Percentiles rank a stretch among this genome's conserved stretches.
Conservation (phyloP, 2,888 invertebrate species). For the Diarsia brunnea region DNA sequence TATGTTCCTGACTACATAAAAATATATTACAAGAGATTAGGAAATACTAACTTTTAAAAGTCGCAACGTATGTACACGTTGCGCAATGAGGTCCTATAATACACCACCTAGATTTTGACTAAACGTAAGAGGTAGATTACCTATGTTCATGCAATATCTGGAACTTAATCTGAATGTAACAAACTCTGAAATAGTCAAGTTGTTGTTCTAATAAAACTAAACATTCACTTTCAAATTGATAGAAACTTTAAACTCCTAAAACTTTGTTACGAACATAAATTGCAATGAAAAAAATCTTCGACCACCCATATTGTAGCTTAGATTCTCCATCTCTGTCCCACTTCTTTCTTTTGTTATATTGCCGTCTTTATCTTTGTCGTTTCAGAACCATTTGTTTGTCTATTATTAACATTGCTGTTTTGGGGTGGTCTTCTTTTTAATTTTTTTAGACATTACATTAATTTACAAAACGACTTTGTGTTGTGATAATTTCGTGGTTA, state of each 20-base stretch:
- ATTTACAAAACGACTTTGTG: slow-evolving; percentile 50
- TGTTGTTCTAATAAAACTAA: slow-evolving; percentile 37
- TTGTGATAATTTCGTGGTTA: slow-evolving; percentile 27
- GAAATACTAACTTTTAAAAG: too few species aligned
- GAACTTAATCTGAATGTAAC: neutral
- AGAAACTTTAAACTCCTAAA: slow-evolving; percentile 68
- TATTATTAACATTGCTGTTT: slow-evolving; percentile 85
- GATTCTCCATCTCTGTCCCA: slow-evolving; percentile 71
- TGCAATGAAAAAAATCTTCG: slow-evolving; percentile 81
- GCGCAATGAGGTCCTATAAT: too few species aligned
- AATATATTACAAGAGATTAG: too few species aligned
- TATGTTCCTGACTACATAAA: too few species aligned
- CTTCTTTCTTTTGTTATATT: slow-evolving; percentile 36
- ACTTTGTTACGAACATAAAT: slow-evolving; percentile 80
- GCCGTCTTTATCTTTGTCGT: slow-evolving; percentile 69
- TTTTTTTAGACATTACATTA: slow-evolving; percentile 58
- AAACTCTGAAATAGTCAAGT: neutral
- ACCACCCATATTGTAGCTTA: slow-evolving; percentile 84
- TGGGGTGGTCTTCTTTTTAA: slow-evolving; percentile 84
- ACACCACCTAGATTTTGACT: neutral
- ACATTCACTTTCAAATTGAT: slow-evolving; percentile 53
- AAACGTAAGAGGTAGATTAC: too few species aligned
- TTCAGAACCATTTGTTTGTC: slow-evolving; percentile 81
- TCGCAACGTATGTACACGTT: too few species aligned
- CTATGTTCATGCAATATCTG: neutral